Base-by-base conservation (phyloP, 2,113 vertebrate genomes). In the Bubalus kerabau region DNA sequence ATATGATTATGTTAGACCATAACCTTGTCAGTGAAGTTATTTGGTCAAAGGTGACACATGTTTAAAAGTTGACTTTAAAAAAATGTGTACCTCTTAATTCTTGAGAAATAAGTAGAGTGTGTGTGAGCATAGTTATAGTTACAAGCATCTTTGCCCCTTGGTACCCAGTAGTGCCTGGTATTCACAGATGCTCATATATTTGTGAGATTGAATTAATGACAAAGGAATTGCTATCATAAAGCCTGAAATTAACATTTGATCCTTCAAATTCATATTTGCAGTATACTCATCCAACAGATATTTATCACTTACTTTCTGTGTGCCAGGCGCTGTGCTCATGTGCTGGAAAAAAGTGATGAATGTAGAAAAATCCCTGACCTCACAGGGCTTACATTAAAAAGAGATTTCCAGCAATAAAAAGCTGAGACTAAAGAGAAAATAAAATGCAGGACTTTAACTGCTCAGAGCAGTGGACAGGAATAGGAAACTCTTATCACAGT, bases 111-210 rank as follows among this genome's bases (percentile, higher is more conserved):
- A 5, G 21, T 4, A 14, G 30, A 2, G 26, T 8, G 30, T 12
- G 1, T 15, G 2, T 23, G 15, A 64, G 2, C 1, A 0, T n/a
- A 15, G 36, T 9, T 12, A 26, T 23, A 54, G 59, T 23, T 24
- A 26, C 15, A n/a, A 17, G 56, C n/a, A 28, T 43, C 54, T 43
- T 8, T 50, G 30, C 40, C 19, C 28, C 17, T n/a, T 7, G 36
- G 46, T 4, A 3, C 24, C 57, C 48, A 1, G 12, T 74, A 26
- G 54, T 1, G 14, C 26, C 87, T 43, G 64, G 26, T 52, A 46
- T 30, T 11, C 6, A 14, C 17, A 2, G 48, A 30, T 12, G 11
- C 21, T 28, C 54, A 1, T 28, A 5, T 30, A n/a, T 32, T 32
- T 5, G 40, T 8, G 3, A 91, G 14, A 43, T 90, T 46, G 36